Conservation (phyloP, 2,888 invertebrate species). For the Creontiades dilutus region DNA sequence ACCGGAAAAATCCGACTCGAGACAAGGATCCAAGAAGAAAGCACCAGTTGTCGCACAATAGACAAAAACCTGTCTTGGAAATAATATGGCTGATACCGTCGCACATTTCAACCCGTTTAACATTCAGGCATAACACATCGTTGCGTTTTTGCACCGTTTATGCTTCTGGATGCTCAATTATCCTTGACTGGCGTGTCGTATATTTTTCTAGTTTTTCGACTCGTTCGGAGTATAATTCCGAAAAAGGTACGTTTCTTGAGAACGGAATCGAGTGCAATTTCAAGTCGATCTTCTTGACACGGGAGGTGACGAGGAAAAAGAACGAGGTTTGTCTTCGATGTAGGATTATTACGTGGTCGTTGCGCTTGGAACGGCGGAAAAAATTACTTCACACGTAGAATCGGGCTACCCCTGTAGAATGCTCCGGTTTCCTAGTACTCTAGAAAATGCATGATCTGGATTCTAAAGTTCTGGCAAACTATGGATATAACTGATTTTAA, state of each 20-base stretch:
- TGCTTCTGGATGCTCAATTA: not conserved
- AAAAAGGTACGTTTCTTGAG: not conserved
- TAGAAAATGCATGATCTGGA: too few species aligned
- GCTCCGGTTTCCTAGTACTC: too few species aligned
- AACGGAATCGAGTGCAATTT: slow-evolving; percentile 19
- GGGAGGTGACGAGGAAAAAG: not conserved
- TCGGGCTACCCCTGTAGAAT: too few species aligned
- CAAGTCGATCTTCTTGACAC: not conserved
- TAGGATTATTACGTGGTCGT: slow-evolving; percentile 7
- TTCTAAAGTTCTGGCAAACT: too few species aligned
- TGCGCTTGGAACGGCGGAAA: not conserved
- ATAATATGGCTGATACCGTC: not conserved
- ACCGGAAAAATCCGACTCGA: slow-evolving; percentile 58
- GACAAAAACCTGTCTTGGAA: slow-evolving; percentile 13
- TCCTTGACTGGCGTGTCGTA: slow-evolving; percentile 28
- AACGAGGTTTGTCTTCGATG: not conserved
- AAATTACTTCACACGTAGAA: not conserved
- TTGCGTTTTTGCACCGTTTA: not conserved
- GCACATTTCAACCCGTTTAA: slow-evolving; percentile 34
- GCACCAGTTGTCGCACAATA: slow-evolving; percentile 10
- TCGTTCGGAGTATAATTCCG: not conserved
- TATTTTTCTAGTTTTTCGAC: not conserved
- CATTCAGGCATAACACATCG: slow-evolving; percentile 39
- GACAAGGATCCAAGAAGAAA: slow-evolving; percentile 23
- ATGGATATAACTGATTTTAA: too few species aligned